phyloP scores from a whole-genome alignment of 1,140 invertebrate genomes.

The Tetragnatha versicolor region DNA sequence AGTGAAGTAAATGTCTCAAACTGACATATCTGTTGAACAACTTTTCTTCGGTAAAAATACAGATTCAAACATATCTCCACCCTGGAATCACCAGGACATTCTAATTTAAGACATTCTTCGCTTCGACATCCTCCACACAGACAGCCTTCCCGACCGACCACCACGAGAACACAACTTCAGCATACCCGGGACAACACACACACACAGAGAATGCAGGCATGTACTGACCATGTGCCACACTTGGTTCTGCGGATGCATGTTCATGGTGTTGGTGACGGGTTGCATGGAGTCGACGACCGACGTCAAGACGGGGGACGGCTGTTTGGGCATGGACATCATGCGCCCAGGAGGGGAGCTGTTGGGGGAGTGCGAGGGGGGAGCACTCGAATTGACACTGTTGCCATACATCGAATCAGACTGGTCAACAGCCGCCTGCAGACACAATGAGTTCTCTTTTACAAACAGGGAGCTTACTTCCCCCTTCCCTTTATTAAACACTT shows the following conservation, averaged over 20 bases:
- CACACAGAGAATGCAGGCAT: too few species aligned
- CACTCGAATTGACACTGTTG: constrained; percentile 25
- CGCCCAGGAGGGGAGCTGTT: constrained; percentile 48
- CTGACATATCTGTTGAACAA: too few species aligned
- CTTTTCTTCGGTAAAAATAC: too few species aligned
- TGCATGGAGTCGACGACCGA: constrained; percentile 61
- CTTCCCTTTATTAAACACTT: too few species aligned
- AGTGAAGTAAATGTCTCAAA: too few species aligned
- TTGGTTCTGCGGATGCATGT: constrained; percentile 62
- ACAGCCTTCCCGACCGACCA: neutral
- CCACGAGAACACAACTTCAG: constrained; percentile 14
- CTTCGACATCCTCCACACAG: neutral
- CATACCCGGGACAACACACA: constrained; percentile 61
- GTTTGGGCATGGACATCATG: constrained; percentile 62
- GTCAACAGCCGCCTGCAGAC: constrained; percentile 48
- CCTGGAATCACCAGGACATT: too few species aligned
- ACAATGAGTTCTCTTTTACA: neutral
- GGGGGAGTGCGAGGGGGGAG: constrained; percentile 29
- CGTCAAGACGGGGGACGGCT: constrained; percentile 61
- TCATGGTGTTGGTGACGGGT: constrained; percentile 61
- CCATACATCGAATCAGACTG: constrained; percentile 56
- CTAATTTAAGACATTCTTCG: too few species aligned
- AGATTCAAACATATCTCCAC: too few species aligned
- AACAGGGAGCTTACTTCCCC: too few species aligned
- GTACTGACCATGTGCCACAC: constrained; percentile 47